Evolutionary conservation across 2,888 invertebrate genomes (phyloP), one percentile per base, ranked within the genome.

Genomic region (Archips xylosteana): DNA sequence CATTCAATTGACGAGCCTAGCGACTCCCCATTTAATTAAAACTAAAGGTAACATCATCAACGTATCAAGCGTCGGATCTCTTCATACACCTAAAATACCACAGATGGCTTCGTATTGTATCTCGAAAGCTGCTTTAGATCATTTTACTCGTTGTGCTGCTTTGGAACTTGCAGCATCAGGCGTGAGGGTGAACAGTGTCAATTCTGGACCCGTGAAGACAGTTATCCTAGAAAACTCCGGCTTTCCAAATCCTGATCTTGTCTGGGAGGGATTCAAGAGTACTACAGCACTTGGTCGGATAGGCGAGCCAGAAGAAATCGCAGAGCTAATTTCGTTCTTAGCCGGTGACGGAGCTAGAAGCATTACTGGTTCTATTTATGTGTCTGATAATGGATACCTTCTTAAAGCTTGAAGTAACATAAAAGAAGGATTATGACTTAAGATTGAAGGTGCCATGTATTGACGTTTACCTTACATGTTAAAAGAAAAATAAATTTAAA

Each of bases 61-160:
- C 36, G 78, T 88, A 61, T 89, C 89, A 0, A 89, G 87, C 73
- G 59, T 82, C 0, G 80, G 75, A 10, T 82, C 79, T 1, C 39
- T 54, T 32, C 63, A 13, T 13, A 45, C 23, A 6, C 63, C 63
- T 0, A 2, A 63, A 34, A 0, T 2, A 1, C 13, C n/a, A 3
- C 63, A 76, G 34, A 69, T 75, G 12, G 71, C 75, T 13, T 66
- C 82, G 0, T 97, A 97, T 83, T 92, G 92, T 74, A 96, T 97
- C 93, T 96, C 96, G 32, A 97, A 97, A 88, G 93, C 96, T 49
- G 96, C 96, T 4, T 80, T 97, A 13, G 97, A 97, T 86, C 97
- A 97, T 81, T 95, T 97, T 77, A 97, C 97, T 0, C 90, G 95
- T 77, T 96, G 96, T 80, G 89, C 95, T 10, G 97, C 97, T 5